Evolutionary conservation across 2,797 vertebrate genomes (phyloP).

Genomic region (Alauda arvensis): DNA sequence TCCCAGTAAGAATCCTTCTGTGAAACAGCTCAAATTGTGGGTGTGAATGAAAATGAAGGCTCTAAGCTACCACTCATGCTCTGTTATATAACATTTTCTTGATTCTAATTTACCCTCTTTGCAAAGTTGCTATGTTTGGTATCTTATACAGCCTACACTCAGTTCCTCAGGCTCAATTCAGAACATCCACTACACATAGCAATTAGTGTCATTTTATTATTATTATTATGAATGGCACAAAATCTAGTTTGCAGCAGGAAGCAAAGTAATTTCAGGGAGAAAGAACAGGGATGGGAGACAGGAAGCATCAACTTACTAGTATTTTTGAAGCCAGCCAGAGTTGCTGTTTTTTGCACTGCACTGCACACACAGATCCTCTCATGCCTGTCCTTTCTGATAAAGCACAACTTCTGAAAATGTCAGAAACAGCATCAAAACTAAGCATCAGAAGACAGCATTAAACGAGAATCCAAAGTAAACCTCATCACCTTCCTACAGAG

Average conservation of each 20-base stretch:
- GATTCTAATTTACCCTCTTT: constrained; percentile 54
- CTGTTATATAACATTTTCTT: constrained; percentile 60
- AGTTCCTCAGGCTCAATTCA: constrained; percentile 53
- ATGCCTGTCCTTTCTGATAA: background rate
- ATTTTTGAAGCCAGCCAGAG: background rate
- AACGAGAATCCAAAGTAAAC: background rate
- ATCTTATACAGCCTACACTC: constrained; percentile 48
- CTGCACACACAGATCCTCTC: background rate
- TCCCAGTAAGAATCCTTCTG: constrained; percentile 13
- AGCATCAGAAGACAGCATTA: background rate
- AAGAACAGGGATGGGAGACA: constrained; percentile 33
- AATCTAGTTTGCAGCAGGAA: constrained; percentile 61
- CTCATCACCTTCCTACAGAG: background rate
- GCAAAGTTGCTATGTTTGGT: constrained; percentile 45
- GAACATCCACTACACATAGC: constrained; percentile 51
- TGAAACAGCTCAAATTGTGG: constrained; percentile 34
- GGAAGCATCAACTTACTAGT: constrained; percentile 14
- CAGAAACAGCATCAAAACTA: background rate
- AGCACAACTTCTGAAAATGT: background rate
- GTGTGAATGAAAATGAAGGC: constrained; percentile 47
- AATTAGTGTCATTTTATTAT: constrained; percentile 47
- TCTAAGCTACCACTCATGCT: constrained; percentile 25
- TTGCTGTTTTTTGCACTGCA: background rate
- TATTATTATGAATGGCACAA: constrained; percentile 32
- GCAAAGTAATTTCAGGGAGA: constrained; percentile 52